These are phyloP conservation scores for Leucophora obtusa DNA, from an alignment of 2,888 invertebrate species.

Conservation along the genomic window DNA sequence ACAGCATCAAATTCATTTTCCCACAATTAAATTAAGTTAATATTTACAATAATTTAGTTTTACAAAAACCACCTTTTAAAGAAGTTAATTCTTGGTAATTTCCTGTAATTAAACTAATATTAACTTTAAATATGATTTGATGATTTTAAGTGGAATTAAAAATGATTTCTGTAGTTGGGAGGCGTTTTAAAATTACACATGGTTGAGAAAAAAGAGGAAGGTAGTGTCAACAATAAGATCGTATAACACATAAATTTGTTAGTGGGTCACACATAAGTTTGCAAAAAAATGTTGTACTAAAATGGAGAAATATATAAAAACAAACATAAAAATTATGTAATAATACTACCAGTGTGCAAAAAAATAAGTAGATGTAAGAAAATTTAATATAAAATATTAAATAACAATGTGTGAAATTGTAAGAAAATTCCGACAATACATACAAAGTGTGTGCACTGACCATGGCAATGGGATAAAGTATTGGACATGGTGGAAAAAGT, in stretches of 20 bases:
- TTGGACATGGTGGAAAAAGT: not conserved
- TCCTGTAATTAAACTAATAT: conserved; percentile 24
- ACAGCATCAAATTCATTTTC: not conserved
- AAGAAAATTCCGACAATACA: not conserved
- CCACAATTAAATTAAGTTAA: conserved; percentile 28
- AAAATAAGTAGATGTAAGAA: conserved; percentile 16
- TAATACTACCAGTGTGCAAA: conserved; percentile 27
- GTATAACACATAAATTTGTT: not conserved
- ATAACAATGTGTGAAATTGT: conserved; percentile 25
- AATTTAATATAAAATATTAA: conserved; percentile 36
- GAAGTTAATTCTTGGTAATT: conserved; percentile 42
- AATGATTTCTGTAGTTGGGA: not conserved
- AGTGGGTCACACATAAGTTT: conserved; percentile 26
- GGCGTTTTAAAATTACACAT: conserved; percentile 19
- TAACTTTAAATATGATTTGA: conserved; percentile 12
- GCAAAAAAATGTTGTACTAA: not conserved
- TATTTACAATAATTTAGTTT: conserved; percentile 1
- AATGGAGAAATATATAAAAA: not conserved
- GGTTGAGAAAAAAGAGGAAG: not conserved
- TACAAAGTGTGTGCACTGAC: conserved; percentile 70
- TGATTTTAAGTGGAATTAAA: not conserved
- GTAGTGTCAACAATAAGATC: not conserved
- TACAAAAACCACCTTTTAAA: not conserved
- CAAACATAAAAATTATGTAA: conserved; percentile 45
- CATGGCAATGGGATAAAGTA: conserved; percentile 71